These are phyloP conservation scores for Drosophila seclusa DNA, from an alignment of 2,888 invertebrate genomes.

Conservation along the genomic window DNA sequence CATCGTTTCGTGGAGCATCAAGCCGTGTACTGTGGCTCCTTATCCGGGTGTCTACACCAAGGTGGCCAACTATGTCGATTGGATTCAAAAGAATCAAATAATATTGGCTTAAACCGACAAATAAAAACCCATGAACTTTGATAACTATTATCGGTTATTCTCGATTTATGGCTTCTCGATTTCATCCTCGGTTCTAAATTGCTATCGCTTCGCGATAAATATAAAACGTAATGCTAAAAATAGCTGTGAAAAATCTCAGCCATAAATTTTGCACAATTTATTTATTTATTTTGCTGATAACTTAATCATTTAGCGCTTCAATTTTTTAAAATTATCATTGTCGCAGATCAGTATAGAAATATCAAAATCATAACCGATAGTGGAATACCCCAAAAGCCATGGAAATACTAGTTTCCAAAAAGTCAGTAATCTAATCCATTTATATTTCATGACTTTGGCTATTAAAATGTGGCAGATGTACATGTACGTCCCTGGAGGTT, in stretches of 20 bases:
- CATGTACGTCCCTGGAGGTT: neutral
- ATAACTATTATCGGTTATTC: neutral
- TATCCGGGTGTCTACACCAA: constrained; percentile 85
- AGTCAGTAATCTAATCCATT: neutral
- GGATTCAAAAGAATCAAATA: constrained; percentile 75
- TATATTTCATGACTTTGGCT: neutral
- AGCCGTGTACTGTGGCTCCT: constrained; percentile 84
- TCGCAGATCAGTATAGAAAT: neutral
- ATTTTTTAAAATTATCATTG: neutral
- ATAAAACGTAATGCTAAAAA: neutral
- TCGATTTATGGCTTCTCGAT: neutral
- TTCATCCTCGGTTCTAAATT: neutral
- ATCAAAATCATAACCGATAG: neutral
- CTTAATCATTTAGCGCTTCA: neutral
- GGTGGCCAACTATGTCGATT: constrained; percentile 82
- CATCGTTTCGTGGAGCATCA: constrained; percentile 85
- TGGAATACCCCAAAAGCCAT: neutral
- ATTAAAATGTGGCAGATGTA: neutral
- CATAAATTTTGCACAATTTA: neutral
- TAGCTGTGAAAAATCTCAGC: neutral
- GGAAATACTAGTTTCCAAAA: neutral
- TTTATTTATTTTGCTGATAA: neutral
- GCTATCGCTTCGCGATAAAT: neutral
- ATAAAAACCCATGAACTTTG: neutral
- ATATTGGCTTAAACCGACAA: constrained; percentile 52